Conservation (phyloP, 2,113 vertebrate genomes). For the Phyllostomus hastatus region DNA sequence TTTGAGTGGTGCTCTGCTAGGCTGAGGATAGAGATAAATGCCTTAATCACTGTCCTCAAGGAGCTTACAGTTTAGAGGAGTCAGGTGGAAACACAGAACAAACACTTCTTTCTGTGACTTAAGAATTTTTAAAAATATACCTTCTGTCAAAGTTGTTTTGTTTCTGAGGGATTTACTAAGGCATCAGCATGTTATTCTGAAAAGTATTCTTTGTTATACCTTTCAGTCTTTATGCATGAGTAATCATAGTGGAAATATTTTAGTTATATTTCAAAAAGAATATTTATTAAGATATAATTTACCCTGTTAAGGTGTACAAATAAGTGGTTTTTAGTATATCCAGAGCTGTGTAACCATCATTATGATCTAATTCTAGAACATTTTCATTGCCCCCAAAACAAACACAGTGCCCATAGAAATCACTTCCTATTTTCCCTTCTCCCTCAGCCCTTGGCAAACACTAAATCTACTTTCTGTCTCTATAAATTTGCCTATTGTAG, state of each 20-base stretch:
- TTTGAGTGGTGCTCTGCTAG: neutral
- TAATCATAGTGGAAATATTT: neutral
- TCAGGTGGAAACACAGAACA: neutral
- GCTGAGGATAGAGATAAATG: neutral
- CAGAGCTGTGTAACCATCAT: neutral
- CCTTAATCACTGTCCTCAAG: neutral
- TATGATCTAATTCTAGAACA: neutral
- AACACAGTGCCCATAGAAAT: neutral
- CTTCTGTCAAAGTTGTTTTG: conserved; percentile 23
- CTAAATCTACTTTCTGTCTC: neutral
- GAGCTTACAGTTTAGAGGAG: neutral
- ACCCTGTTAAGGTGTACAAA: neutral
- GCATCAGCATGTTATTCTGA: neutral
- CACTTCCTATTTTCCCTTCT: neutral
- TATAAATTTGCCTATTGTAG: neutral
- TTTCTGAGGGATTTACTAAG: conserved; percentile 21
- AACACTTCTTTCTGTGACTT: neutral
- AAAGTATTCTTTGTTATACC: neutral
- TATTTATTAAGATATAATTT: neutral
- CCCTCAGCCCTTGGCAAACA: neutral
- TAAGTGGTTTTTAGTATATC: neutral
- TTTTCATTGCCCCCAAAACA: conserved; percentile 2
- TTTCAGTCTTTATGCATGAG: neutral
- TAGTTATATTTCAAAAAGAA: neutral
- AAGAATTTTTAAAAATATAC: neutral